Percentiles rank a stretch among this genome's conserved stretches.
phyloP scores from a whole-genome alignment of 2,888 invertebrate genomes.

The Tenodera sinensis region DNA sequence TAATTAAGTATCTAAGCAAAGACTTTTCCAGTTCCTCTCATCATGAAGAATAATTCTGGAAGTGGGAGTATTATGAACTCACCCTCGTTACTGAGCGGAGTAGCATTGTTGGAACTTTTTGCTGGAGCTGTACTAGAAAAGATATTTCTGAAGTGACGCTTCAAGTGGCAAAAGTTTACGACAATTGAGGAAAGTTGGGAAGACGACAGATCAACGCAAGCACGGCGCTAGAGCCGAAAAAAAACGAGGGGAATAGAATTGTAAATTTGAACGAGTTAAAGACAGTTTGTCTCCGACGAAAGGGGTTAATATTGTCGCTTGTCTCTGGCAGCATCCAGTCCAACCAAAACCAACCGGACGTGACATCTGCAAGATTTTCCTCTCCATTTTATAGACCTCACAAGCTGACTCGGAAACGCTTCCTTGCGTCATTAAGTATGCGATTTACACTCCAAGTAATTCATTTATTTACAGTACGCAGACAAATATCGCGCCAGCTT shows the following conservation, averaged over 20 bases:
- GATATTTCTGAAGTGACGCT: neutral
- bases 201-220: neutral
- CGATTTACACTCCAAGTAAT: too few relatives aligned
- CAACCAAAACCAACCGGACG: neutral
- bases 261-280: conserved; percentile 16
- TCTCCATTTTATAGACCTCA: neutral
- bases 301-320: neutral
- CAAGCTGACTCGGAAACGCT: neutral
- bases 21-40: too few relatives aligned
- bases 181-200: neutral
- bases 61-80: too few relatives aligned
- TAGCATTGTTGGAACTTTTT: neutral
- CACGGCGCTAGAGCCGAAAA: neutral
- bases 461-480: too few relatives aligned
- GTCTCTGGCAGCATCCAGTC: neutral
- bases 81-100: too few relatives aligned
- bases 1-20: too few relatives aligned
- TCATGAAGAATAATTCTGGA: too few relatives aligned
- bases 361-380: neutral
- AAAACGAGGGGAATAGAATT: conserved; percentile 18
- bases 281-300: neutral
- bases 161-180: neutral
- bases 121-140: neutral
- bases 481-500: too few relatives aligned
- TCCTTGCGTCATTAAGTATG: neutral